A percentile compares a stretch with the other conserved stretches of the same genome.
Conservation (phyloP, 2,113 vertebrate species). For the Lipotes vexillifer region DNA sequence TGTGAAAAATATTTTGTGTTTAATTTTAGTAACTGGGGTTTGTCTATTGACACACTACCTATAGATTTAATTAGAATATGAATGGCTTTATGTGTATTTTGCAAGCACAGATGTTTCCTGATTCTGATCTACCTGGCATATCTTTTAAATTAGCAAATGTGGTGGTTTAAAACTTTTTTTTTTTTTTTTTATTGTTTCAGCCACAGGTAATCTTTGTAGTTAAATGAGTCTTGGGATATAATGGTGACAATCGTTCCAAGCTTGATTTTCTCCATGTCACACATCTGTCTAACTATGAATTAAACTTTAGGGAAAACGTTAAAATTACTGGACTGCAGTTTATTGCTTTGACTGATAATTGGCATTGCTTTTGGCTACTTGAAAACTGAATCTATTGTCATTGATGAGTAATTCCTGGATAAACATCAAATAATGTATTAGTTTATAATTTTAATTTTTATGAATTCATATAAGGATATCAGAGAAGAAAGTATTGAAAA, state of each 20-base stretch:
- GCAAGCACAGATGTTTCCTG: neutral
- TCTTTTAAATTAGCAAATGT: neutral
- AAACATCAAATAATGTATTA: constrained; percentile 12
- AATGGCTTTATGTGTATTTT: neutral
- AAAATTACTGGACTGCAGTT: neutral
- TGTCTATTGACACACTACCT: neutral
- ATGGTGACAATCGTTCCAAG: neutral
- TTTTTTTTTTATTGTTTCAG: neutral
- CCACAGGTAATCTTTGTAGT: neutral
- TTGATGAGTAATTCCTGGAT: neutral
- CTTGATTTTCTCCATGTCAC: neutral
- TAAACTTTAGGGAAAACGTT: neutral
- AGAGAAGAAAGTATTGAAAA: neutral
- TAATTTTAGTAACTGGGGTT: neutral
- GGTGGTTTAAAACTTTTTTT: neutral
- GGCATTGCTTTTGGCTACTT: neutral
- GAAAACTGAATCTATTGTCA: neutral
- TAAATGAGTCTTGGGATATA: neutral
- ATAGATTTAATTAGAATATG: neutral
- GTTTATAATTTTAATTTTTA: neutral
- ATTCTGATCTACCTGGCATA: neutral
- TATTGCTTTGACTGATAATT: neutral
- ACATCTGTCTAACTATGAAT: neutral
- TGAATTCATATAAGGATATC: neutral
- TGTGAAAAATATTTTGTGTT: neutral